Evolutionary conservation across 2,797 vertebrate genomes (phyloP).

Genomic region (Phataginus tetradactyla): DNA sequence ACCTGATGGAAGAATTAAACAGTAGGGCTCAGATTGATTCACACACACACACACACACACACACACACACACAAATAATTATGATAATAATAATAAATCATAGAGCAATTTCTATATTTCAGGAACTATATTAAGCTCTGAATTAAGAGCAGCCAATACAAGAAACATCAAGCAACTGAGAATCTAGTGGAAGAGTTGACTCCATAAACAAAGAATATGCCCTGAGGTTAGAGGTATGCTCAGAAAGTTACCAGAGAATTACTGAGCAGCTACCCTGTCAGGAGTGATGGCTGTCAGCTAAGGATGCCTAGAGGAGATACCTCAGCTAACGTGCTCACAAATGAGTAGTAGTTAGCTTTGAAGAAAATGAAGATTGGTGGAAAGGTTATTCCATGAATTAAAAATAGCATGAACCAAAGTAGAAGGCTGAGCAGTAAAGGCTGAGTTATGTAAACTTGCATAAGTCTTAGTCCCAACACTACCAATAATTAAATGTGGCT

Average conservation of each 20-base stretch:
- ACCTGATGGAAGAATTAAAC: background rate
- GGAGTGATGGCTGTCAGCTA: background rate
- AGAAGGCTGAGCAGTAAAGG: background rate
- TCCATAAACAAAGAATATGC: background rate
- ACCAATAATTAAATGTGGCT: background rate
- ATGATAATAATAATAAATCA: background rate
- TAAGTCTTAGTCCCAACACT: background rate
- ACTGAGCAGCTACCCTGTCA: rapidly evolving
- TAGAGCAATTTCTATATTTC: background rate
- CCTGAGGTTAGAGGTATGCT: rapidly evolving
- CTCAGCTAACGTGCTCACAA: background rate
- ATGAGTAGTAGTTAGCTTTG: background rate
- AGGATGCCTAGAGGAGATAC: background rate
- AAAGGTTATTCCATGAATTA: background rate
- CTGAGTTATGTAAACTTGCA: no score
- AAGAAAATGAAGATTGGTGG: background rate
- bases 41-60: background rate
- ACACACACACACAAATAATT: background rate
- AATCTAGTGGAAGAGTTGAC: background rate
- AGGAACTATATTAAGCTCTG: background rate
- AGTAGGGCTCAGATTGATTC: background rate
- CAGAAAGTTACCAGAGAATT: background rate
- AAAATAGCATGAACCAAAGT: background rate
- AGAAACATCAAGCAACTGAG: background rate
- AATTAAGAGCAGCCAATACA: background rate